Evolutionary conservation across 2,113 vertebrate species (phyloP).

Genomic region (Seriola aureovittata): DNA sequence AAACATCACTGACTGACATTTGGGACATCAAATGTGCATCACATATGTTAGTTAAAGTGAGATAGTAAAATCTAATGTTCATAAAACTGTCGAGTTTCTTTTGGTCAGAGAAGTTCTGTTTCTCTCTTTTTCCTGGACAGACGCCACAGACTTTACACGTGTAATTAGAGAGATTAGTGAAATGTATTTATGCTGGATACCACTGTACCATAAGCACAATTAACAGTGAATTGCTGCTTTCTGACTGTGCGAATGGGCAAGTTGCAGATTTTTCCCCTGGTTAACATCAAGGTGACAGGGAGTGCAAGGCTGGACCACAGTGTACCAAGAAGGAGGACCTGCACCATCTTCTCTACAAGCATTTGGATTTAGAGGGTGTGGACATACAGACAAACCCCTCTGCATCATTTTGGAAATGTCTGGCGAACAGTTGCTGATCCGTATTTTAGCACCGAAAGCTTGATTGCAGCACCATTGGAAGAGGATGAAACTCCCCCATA

Average conservation of each 20-base stretch:
- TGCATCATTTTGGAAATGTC: slow-evolving; percentile 44
- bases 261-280: slow-evolving; percentile 36
- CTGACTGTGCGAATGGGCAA: slow-evolving; percentile 30
- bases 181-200: slow-evolving; percentile 17
- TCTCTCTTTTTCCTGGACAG: slow-evolving; percentile 14
- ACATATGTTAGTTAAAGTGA: not conserved
- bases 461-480: slow-evolving; percentile 50
- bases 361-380: too few species aligned
- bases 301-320: slow-evolving; percentile 15
- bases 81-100: not conserved
- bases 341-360: slow-evolving; percentile 17
- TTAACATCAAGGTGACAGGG: slow-evolving; percentile 21
- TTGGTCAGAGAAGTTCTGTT: not conserved
- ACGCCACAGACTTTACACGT: slow-evolving; percentile 32
- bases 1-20: slow-evolving; percentile 29
- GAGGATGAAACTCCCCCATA: slow-evolving; percentile 66
- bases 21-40: slow-evolving; percentile 8
- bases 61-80: not conserved
- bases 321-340: slow-evolving; percentile 24
- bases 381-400: slow-evolving; percentile 42
- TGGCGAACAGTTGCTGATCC: slow-evolving; percentile 63
- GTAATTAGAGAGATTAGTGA: slow-evolving; percentile 36
- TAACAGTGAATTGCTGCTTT: slow-evolving; percentile 52
- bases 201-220: slow-evolving; percentile 39
- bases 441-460: slow-evolving; percentile 64